phyloP scores from a whole-genome alignment of 2,113 vertebrate species.

The Zosterops pallidus region DNA sequence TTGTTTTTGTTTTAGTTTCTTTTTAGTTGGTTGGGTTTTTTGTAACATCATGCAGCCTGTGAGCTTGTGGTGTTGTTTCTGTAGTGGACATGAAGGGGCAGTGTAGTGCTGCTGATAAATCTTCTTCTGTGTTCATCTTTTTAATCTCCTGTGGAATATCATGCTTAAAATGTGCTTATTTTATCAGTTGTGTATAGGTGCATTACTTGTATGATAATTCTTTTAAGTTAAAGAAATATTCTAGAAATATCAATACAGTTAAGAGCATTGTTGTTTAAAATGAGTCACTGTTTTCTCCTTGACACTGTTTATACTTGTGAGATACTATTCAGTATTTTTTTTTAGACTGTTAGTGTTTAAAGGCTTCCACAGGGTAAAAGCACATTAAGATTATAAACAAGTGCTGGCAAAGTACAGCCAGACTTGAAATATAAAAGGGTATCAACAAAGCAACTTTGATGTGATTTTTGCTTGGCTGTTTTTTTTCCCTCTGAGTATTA shows the following conservation, averaged over 20 bases:
- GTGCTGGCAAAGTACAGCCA: background rate
- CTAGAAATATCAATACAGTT: background rate
- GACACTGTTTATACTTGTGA: background rate
- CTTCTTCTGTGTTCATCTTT: background rate
- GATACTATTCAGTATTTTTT: background rate
- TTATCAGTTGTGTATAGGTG: background rate
- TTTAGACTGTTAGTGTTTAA: background rate
- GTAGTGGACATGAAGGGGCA: slow-evolving; percentile 73
- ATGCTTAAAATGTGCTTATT: background rate
- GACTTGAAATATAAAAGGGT: background rate
- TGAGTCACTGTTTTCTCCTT: background rate
- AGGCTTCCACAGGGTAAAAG: background rate
- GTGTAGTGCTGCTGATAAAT: slow-evolving; percentile 60
- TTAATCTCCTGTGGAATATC: background rate
- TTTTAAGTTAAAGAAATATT: background rate
- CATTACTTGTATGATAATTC: background rate
- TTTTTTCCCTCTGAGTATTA: background rate
- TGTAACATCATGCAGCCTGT: background rate
- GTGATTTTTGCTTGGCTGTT: background rate
- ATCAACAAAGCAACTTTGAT: background rate
- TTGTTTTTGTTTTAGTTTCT: background rate
- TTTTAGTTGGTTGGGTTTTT: background rate
- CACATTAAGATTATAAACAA: background rate
- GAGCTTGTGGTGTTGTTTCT: slow-evolving; percentile 62
- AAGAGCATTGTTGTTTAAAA: background rate